phyloP scores from a whole-genome alignment of 2,797 vertebrate species.

The Siniperca undulata region DNA sequence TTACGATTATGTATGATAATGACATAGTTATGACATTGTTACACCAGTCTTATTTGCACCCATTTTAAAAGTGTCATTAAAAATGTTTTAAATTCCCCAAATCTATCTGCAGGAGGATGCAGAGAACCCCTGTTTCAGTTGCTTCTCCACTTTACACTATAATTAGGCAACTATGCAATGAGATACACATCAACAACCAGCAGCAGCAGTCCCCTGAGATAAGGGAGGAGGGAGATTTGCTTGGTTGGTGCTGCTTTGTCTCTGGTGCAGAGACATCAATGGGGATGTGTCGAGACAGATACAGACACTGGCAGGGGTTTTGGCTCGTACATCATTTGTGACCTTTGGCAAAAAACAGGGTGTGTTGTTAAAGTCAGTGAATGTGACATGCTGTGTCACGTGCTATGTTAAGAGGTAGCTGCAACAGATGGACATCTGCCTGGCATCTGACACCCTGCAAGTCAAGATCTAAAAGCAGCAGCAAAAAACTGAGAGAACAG shows the following conservation, averaged over 20 bases:
- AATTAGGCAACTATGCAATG: conserved; percentile 36
- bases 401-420: conserved; percentile 46
- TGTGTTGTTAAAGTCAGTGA: conserved; percentile 46
- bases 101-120: conserved; percentile 8
- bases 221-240: neutral
- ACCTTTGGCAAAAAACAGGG: conserved; percentile 56
- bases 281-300: conserved; percentile 49
- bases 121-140: neutral
- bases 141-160: conserved; percentile 19
- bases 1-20: conserved; percentile 43
- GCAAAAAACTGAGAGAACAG: conserved; percentile 27
- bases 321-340: conserved; percentile 51
- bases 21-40: neutral
- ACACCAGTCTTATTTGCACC: neutral
- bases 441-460: conserved; percentile 40
- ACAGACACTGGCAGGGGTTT: conserved; percentile 38
- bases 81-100: conserved; percentile 15
- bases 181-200: conserved; percentile 52
- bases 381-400: conserved; percentile 46
- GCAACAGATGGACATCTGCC: conserved; percentile 59
- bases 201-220: conserved; percentile 37
- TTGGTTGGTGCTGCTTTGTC: conserved; percentile 39
- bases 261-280: conserved; percentile 54
- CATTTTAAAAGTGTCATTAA: neutral
- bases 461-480: conserved; percentile 51